These are phyloP conservation scores for Agapornis roseicollis DNA, from an alignment of 2,113 vertebrate species.

Conservation along the genomic window DNA sequence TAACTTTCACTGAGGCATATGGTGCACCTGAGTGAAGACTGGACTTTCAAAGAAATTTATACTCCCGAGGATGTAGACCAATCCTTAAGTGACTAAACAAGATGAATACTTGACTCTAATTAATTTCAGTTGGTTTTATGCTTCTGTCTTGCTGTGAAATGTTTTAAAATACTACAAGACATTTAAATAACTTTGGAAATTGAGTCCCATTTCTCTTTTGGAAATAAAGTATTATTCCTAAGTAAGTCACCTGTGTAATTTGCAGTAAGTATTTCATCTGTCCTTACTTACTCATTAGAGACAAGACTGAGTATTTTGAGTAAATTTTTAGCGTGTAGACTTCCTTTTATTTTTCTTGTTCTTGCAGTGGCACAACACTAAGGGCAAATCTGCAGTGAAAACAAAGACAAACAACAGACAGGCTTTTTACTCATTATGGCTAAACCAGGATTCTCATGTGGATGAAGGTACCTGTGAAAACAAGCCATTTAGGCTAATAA, in stretches of 20 bases:
- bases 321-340: background rate
- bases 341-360: background rate
- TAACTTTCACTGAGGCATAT: background rate
- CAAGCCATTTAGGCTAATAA: background rate
- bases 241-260: background rate
- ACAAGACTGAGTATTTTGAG: background rate
- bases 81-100: background rate
- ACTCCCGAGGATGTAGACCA: background rate
- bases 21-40: background rate
- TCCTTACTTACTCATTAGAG: background rate
- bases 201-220: background rate
- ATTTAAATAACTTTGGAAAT: background rate
- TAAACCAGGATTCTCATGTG: background rate
- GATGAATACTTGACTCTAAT: background rate
- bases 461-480: background rate
- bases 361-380: background rate
- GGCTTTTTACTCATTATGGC: background rate
- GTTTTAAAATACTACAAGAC: background rate
- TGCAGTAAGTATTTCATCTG: background rate
- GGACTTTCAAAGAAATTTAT: background rate
- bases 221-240: background rate
- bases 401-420: background rate
- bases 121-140: background rate
- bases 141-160: background rate
- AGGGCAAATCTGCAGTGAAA: background rate